Evolutionary conservation across 2,797 vertebrate genomes (phyloP).

Genomic region (Nyctalus aviator): DNA sequence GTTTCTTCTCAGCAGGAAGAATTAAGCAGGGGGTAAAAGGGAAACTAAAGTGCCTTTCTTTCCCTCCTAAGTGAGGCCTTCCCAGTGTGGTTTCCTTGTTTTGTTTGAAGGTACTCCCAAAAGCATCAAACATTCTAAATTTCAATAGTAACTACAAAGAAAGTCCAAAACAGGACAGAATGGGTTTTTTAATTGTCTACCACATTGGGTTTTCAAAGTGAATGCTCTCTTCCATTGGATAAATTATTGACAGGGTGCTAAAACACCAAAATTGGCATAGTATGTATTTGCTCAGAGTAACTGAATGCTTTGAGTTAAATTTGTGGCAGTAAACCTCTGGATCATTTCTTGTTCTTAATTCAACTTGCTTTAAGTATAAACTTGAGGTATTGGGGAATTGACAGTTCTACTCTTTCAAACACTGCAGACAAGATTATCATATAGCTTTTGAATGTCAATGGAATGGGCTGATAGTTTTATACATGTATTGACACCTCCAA

Average conservation of each 20-base stretch:
- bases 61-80: conserved; percentile 47
- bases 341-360: conserved; percentile 43
- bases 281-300: neutral
- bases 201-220: conserved; percentile 48
- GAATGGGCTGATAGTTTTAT: conserved; percentile 50
- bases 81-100: conserved; percentile 72
- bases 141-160: conserved; percentile 68
- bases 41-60: conserved; percentile 42
- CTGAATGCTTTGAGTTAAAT: conserved; percentile 51
- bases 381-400: neutral
- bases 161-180: conserved; percentile 58
- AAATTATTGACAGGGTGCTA: conserved; percentile 1
- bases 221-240: neutral
- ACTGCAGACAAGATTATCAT: neutral
- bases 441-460: conserved; percentile 38
- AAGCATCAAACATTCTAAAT: conserved; percentile 51
- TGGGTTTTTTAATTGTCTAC: conserved; percentile 33
- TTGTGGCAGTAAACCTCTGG: neutral
- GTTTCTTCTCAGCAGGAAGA: conserved; percentile 73
- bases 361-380: conserved; percentile 52
- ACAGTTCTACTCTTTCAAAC: conserved; percentile 35
- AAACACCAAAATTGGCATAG: neutral
- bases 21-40: conserved; percentile 62
- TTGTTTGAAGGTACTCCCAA: conserved; percentile 70
- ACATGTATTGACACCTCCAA: neutral